These are phyloP conservation scores for Scalopus aquaticus DNA, from an alignment of 2,113 vertebrate genomes.

Conservation along the genomic window DNA sequence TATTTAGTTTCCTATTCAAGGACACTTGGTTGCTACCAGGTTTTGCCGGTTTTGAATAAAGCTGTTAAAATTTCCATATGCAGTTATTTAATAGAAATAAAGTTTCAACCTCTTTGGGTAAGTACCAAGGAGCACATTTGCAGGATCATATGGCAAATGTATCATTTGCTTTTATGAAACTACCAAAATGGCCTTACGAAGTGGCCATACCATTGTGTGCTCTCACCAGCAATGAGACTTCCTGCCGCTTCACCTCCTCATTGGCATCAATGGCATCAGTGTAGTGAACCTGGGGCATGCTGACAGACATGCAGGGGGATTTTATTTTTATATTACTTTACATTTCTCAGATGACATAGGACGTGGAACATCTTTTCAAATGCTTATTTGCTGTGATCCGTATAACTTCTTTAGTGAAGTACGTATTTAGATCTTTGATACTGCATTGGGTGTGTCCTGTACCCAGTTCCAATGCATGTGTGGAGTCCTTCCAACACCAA, in stretches of 20 bases:
- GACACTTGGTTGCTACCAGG: not conserved
- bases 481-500: too few species aligned
- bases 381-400: not conserved
- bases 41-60: not conserved
- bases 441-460: too few species aligned
- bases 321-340: not conserved
- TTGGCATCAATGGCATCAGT: not conserved
- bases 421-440: too few species aligned
- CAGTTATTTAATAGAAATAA: not conserved
- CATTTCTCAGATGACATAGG: not conserved
- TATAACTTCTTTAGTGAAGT: not conserved
- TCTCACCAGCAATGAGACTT: not conserved
- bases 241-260: not conserved
- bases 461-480: too few species aligned
- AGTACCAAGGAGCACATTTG: not conserved
- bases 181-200: not conserved
- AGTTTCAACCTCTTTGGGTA: not conserved
- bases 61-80: not conserved
- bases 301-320: not conserved
- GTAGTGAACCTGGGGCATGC: not conserved
- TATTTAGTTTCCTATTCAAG: not conserved
- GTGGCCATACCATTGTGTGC: not conserved
- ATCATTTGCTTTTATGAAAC: not conserved
- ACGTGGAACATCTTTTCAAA: not conserved
- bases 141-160: not conserved